Conservation (phyloP, 2,888 invertebrate genomes). For the Andrena flavipes region DNA sequence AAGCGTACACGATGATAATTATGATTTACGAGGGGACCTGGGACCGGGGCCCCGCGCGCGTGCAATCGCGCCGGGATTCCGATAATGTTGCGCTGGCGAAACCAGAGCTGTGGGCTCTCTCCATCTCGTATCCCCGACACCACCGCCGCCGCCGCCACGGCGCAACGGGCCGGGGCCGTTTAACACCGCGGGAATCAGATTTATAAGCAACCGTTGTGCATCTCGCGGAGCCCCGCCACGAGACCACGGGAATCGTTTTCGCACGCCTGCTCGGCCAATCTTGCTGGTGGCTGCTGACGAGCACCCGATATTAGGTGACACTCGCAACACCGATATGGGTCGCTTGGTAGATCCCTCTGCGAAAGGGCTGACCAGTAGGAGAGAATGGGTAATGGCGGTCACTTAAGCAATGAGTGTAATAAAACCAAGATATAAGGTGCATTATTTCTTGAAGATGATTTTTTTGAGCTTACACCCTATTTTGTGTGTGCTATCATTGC, state of each 20-base stretch:
- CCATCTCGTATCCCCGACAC: not conserved
- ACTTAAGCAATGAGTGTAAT: no score
- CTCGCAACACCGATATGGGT: not conserved
- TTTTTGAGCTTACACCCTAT: no score
- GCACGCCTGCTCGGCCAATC: not conserved
- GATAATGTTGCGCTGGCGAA: constrained; percentile 53
- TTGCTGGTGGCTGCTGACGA: not conserved
- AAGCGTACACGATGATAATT: constrained; percentile 74
- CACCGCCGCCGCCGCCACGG: not conserved
- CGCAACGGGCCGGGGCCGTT: constrained; percentile 18
- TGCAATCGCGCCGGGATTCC: constrained; percentile 46
- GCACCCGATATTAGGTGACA: not conserved
- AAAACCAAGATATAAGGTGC: no score
- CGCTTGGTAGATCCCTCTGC: no score
- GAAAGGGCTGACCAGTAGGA: no score
- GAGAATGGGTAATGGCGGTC: no score
- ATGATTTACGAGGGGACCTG: constrained; percentile 65
- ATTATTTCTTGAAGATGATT: no score
- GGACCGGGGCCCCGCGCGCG: constrained; percentile 19
- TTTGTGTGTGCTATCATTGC: no score
- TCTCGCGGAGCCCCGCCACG: not conserved
- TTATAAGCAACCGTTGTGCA: constrained; percentile 49
- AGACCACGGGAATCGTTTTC: constrained; percentile 19
- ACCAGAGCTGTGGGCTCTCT: constrained; percentile 35
- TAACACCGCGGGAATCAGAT: constrained; percentile 42